Evolutionary conservation across 2,888 invertebrate species (phyloP), one percentile per base, ranked within the genome.

Genomic region (Protonemura montana): DNA sequence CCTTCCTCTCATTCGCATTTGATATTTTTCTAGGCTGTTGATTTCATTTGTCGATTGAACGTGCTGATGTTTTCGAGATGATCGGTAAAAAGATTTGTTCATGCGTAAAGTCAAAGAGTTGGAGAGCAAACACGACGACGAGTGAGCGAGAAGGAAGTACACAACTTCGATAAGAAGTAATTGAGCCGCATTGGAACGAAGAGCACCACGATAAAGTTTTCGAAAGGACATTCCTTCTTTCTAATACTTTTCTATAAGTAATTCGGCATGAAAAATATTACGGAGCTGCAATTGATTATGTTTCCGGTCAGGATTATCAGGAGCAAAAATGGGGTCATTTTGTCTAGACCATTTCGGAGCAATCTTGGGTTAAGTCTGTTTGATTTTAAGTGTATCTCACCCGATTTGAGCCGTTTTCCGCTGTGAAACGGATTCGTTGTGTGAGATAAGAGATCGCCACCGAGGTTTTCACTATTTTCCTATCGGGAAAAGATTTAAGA

Each of bases 311-410:
- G 13, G 3, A 59, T 59, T 13, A 59, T 59, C 13, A 21, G 21
- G 21, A 30, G 29, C 30, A 30, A 81, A 84, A 84, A 84, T 76
- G 76, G 59, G 59, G 84, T 84, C 84, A 84, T 59, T 84, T 84
- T 84, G 84, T 84, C 84, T 84, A 84, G 84, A 84, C 84, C 76
- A n/a, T n/a, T n/a, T 25, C 78, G 78, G 7, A 26, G n/a, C 78
- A 27, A 27, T 78, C 78, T 26, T 7, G 26, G 78, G 28, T 10
- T 35, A 35, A 35, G 35, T 35, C 5, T 6, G 35, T 35, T 35
- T 35, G 35, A 35, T 35, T 35, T 35, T 35, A 35, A 35, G 78
- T 78, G 2, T 59, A 10, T 59, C 59, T 59, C 16, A 21, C 59
- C 21, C 59, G 7, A 59, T 59, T n/a, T 59, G 59, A 59, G 16